Base-by-base conservation (phyloP, 2,888 invertebrate genomes). In the Smittia sp. region DNA sequence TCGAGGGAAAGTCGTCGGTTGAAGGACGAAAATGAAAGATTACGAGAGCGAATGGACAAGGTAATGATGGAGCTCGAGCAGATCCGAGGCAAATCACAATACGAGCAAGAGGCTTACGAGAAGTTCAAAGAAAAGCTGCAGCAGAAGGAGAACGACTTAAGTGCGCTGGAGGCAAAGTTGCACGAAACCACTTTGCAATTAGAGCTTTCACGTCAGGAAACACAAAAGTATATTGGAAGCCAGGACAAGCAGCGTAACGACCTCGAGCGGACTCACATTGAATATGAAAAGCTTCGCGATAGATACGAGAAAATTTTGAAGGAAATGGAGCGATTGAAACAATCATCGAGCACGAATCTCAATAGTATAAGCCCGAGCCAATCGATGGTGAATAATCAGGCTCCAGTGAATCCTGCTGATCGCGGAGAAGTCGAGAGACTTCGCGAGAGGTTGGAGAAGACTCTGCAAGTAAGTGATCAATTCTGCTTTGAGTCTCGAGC, bases 251-350 rank as follows among this genome's bases (percentile, higher is more conserved):
- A 92, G 80, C 86, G 92, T 52, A 84, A 86, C 76, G 93, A 94
- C 78, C 85, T 93, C 78, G 94, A 93, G 81, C 86, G 93, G 63
- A 90, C 93, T 76, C 90, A 92, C 79, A 93, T 94, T 80, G 94
- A 94, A 83, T 90, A 92, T 77, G 94, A 94, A 80, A 94, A 94
- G 84, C 88, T 93, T 76, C 87, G 92, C 77, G 94, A 94, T 78
- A 86, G 93, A 76, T 90, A 93, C 80, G 94, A 94, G 79, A 93
- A 93, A 83, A 83, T 93, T 78, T 82, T 88, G 67, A 86, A 86
- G 74, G 86, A 88, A 80, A 83, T 87, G 62, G 88, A 89, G 79
- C 82, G 88, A 76, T 80, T 88, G 76, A 84, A 88, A 77, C 79
- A 79, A 81, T 81, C 80, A 80, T 46, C 24, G 77, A 82, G 81